A percentile compares a stretch with the other conserved stretches of the same genome.
Conservation (phyloP, 1,140 invertebrate species). For the Coenobita brevimanus region DNA sequence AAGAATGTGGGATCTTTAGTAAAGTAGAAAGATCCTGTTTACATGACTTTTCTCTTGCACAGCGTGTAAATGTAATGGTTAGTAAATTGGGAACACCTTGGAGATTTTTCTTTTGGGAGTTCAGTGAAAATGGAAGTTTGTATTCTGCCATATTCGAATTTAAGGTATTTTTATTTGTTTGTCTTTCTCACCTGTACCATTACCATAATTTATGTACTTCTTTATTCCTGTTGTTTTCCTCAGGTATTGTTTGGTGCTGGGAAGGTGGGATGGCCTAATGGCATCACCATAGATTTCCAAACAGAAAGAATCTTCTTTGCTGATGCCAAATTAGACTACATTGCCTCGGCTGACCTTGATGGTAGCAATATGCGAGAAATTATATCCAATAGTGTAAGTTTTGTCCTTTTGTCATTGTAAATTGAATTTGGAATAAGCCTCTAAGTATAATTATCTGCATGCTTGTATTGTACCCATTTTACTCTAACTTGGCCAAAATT, state of each 20-base stretch:
- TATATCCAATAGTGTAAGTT: slow-evolving; percentile 38
- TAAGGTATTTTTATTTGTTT: too few species aligned
- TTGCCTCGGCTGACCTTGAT: slow-evolving; percentile 88
- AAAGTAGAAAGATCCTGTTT: too few species aligned
- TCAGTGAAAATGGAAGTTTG: background rate
- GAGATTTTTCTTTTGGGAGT: too few species aligned
- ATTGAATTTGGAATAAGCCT: background rate
- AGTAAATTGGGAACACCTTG: too few species aligned
- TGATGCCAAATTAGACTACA: slow-evolving; percentile 88
- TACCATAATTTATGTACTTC: too few species aligned
- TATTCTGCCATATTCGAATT: too few species aligned
- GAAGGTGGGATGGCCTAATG: slow-evolving; percentile 88
- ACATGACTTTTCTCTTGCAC: too few species aligned
- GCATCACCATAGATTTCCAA: slow-evolving; percentile 88
- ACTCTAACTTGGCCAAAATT: too few species aligned
- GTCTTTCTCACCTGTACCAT: too few species aligned
- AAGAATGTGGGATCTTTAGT: too few species aligned
- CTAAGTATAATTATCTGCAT: background rate
- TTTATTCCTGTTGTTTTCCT: background rate
- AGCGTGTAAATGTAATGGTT: too few species aligned
- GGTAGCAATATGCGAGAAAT: slow-evolving; percentile 85
- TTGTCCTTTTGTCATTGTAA: background rate
- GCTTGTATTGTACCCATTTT: too few species aligned
- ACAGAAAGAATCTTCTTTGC: slow-evolving; percentile 90
- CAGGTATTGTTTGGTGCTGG: slow-evolving; percentile 69